Evolutionary conservation across 2,797 vertebrate genomes (phyloP), one percentile per base, ranked within the genome.

Genomic region (Odontamblyopus rebecca): DNA sequence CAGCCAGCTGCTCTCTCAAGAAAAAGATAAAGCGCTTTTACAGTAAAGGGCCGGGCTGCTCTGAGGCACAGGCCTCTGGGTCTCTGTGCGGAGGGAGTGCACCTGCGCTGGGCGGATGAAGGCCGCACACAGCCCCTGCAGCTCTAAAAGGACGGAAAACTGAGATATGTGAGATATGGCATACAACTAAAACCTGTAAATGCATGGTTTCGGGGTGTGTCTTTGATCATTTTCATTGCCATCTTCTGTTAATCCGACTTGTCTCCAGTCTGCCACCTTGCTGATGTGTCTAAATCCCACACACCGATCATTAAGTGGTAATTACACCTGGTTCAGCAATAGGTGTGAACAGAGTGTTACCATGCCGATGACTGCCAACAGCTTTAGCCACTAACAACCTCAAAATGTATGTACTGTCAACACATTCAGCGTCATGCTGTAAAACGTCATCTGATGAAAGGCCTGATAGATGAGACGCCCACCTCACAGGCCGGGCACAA

Each of bases 11-110:
- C 84, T 90, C 81, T 83, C 78, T 76, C 75, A 64, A 76, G 77
- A 70, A 78, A 23, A 74, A 82, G 81, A 92, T 91, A 76, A 91
- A 90, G 80, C 78, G 74, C 68, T 86, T 89, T 90, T 84, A 79
- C 78, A 82, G 85, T 75, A 70, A 80, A 88, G 69, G 79, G 78
- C 75, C 5, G 62, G 77, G 68, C 76, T 74, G 76, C 74, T 74
- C 70, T 27, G 3, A 71, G 73, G 73, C 82, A 63, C 59, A 75
- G 78, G 86, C 77, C 82, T 88, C 76, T 82, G 83, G 73, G 75
- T 86, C 86, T 78, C 71, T 86, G 78, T 80, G 75, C 78, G 75
- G 84, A 82, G 80, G 80, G 56, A 79, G 75, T 80, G 84, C 93
- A 94, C 91, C 93, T 93, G 92, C 82, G 41, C 73, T 60, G 70